Evolutionary conservation across 1,140 invertebrate genomes (phyloP).

Genomic region (Zaprionus kolodkinae): DNA sequence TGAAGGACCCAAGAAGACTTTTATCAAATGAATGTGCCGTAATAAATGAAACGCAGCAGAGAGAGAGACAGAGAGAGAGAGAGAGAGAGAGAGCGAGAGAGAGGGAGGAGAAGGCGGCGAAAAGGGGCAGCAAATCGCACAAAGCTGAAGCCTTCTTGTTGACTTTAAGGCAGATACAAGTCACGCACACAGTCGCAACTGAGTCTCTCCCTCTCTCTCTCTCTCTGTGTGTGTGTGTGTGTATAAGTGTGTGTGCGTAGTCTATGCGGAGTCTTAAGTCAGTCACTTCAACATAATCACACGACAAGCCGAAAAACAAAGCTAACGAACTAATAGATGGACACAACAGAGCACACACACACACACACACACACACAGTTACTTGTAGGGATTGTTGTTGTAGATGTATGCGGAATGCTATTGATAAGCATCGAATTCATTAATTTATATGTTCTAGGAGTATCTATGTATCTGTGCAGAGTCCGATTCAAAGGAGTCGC

Average conservation of each 20-base stretch:
- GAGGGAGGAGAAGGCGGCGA: background rate
- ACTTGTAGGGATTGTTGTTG: constrained; percentile 26
- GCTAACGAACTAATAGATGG: constrained; percentile 76
- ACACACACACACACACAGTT: constrained; percentile 12
- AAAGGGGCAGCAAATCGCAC: constrained; percentile 19
- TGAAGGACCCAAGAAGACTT: constrained; percentile 66
- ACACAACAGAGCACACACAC: constrained; percentile 8
- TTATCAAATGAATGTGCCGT: constrained; percentile 75
- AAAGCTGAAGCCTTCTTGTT: constrained; percentile 47
- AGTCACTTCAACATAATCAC: constrained; percentile 80
- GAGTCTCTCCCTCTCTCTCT: background rate
- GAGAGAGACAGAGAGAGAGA: no score
- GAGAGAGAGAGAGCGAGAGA: no score
- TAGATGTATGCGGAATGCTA: constrained; percentile 55
- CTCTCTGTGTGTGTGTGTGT: background rate
- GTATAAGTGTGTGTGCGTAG: constrained; percentile 1
- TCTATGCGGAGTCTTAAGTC: constrained; percentile 47
- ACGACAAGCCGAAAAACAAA: constrained; percentile 57
- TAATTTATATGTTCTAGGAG: constrained; percentile 79
- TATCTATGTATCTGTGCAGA: constrained; percentile 47
- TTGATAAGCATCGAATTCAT: constrained; percentile 83
- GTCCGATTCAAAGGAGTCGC: constrained; percentile 64
- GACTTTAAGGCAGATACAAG: constrained; percentile 68
- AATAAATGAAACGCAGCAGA: constrained; percentile 57
- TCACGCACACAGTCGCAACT: constrained; percentile 26